These are phyloP conservation scores for Montifringilla adamsi DNA, from an alignment of 2,113 vertebrate genomes.

Conservation along the genomic window DNA sequence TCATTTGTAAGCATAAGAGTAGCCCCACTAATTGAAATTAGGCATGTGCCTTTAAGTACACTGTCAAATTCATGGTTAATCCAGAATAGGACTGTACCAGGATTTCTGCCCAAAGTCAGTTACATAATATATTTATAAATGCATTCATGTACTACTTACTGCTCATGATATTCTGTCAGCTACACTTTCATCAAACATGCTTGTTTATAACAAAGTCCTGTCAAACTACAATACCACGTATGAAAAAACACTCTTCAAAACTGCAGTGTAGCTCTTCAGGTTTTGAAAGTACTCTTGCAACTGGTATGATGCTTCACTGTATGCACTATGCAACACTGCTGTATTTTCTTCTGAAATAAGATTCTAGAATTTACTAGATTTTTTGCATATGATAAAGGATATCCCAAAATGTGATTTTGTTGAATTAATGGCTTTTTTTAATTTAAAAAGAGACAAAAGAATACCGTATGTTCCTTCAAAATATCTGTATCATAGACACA, in stretches of 20 bases:
- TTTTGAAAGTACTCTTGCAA: not conserved
- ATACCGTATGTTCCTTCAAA: not conserved
- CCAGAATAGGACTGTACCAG: not conserved
- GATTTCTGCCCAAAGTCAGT: not conserved
- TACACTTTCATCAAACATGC: not conserved
- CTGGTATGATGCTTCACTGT: not conserved
- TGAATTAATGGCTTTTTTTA: not conserved
- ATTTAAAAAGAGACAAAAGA: not conserved
- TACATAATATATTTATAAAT: not conserved
- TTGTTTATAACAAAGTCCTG: not conserved
- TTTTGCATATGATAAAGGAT: not conserved
- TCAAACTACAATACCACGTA: not conserved
- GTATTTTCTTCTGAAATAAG: not conserved
- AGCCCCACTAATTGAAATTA: not conserved
- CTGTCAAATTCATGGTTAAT: not conserved
- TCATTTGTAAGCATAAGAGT: not conserved
- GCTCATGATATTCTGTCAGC: not conserved
- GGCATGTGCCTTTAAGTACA: not conserved
- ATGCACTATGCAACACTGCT: not conserved
- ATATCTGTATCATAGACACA: not conserved
- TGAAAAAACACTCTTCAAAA: not conserved
- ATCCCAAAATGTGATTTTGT: not conserved
- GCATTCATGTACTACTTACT: not conserved
- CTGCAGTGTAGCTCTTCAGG: not conserved
- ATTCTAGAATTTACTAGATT: not conserved